Base-by-base conservation (phyloP, 2,888 invertebrate species). In the Stenurella melanura region DNA sequence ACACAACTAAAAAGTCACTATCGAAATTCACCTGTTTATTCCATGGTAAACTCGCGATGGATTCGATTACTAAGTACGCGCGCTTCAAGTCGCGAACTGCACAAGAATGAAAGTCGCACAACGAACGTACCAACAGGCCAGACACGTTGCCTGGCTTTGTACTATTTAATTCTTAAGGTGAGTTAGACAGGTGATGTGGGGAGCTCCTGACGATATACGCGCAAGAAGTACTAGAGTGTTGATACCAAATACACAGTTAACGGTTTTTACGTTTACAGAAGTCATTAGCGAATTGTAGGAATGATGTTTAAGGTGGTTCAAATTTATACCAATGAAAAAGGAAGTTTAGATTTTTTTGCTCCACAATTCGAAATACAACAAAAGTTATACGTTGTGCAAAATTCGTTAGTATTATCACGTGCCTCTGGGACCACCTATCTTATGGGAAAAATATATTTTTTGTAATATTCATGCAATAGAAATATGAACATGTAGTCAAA, bases 101-200 rank as follows among this genome's bases (percentile, higher is more conserved):
- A 70, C 70, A 70, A 70, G 34, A 70, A 70, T 70, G 70, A 70
- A 70, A 70, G 70, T 64, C 64, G 64, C 64, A 64, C 64, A 64
- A 34, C 18, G 9, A 64, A 18, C 15, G 64, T 60, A 60, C 60
- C 60, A 70, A 19, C 70, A 18, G 61, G 38, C 70, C 70, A 70
- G 60, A 60, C 70, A 70, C 70, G 70, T 70, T 70, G 42, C 70
- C 60, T 70, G 56, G 19, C 60, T 60, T 70, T 70, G 70, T 70
- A 70, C 56, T 38, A 69, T 57, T 57, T 69, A 34, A 70, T 56
- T 70, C 70, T 70, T 70, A 38, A 70, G 69, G 26, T 69, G 19
- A 57, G 60, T 42, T 42, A 42, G 60, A 70, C 60, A 70, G 60
- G 60, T 70, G 70, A 61, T 70, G 60, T 70, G 70, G 70, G 70